Evolutionary conservation across 2,797 vertebrate genomes (phyloP), one percentile per base, ranked within the genome.

Genomic region (Australoheros facetus): DNA sequence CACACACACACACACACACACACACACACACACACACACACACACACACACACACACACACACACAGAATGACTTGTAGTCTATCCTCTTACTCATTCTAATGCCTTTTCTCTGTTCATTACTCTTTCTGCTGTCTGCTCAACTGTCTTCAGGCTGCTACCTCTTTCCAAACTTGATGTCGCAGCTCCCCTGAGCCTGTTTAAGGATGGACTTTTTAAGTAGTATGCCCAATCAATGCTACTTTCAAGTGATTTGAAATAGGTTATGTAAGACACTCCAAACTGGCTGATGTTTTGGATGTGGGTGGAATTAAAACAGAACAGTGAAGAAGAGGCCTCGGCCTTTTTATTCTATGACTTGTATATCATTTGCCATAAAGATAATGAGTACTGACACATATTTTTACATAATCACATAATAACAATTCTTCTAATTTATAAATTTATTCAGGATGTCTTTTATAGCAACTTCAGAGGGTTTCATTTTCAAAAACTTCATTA

Each of bases 221-320:
- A 72, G 72, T 85, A 84, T 77, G 82, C 75, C 82, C 79, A 88
- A 90, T 91, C 87, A 81, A 85, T 90, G 77, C 78, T 78, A 69
- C 80, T 80, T 87, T 87, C 60, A 79, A 86, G 74, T 78, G 70
- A 85, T 86, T 81, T 81, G 26, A 45, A 71, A 77, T 26, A 56
- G 77, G 77, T 83, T 82, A 85, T 78, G 71, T 56, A 78, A 85
- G 60, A 70, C 23, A 19, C 73, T 87, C 34, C 53, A 64, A 78
- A 71, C 70, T 64, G 56, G 71, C 57, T 82, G 58, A 32, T 75
- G 73, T 75, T 81, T 9, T 30, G 48, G 56, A 17, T 69, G 79
- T 37, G 45, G 64, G 80, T 78, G 82, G 71, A 83, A 57, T 87
- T 62, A 79, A 81, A 54, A 3, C 73, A 64, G 55, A 78, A 51